A percentile compares a stretch with the other conserved stretches of the same genome.
phyloP scores from a whole-genome alignment of 2,888 invertebrate genomes.

The Biston betularia region DNA sequence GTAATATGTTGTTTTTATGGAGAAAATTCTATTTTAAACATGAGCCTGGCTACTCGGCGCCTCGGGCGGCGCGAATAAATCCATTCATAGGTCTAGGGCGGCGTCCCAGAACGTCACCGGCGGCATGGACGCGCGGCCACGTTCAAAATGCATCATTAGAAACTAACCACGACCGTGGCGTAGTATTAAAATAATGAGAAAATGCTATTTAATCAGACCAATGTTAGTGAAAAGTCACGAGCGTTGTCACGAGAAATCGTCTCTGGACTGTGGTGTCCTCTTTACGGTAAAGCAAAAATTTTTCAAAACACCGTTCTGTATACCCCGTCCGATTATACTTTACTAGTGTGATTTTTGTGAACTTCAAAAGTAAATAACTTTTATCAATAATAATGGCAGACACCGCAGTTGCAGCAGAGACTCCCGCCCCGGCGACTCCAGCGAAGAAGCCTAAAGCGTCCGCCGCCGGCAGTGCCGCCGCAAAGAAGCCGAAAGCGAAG shows the following conservation, averaged over 20 bases:
- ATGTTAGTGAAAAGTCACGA: conserved; percentile 36
- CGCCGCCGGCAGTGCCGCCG: no score
- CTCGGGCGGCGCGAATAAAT: neutral
- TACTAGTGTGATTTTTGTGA: no score
- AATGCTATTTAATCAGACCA: conserved; percentile 13
- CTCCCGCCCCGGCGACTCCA: no score
- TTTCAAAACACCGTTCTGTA: no score
- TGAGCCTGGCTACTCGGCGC: neutral
- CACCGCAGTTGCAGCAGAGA: no score
- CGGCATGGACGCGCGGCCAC: neutral
- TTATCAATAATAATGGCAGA: no score
- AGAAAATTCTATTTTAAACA: conserved; percentile 16
- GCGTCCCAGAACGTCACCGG: neutral
- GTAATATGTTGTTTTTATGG: neutral
- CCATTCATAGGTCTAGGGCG: neutral
- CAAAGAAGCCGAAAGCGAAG: no score
- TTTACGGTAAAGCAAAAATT: neutral
- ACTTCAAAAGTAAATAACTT: no score
- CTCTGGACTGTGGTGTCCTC: conserved; percentile 18
- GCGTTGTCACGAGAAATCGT: conserved; percentile 32
- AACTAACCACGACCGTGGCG: neutral
- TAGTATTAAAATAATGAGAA: conserved; percentile 1
- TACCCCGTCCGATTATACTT: no score
- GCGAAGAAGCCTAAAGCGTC: no score
- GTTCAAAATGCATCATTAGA: neutral